Percentiles rank a stretch among this genome's conserved stretches.
phyloP scores from a whole-genome alignment of 2,797 vertebrate species.

The Arnoldichthys spilopterus region DNA sequence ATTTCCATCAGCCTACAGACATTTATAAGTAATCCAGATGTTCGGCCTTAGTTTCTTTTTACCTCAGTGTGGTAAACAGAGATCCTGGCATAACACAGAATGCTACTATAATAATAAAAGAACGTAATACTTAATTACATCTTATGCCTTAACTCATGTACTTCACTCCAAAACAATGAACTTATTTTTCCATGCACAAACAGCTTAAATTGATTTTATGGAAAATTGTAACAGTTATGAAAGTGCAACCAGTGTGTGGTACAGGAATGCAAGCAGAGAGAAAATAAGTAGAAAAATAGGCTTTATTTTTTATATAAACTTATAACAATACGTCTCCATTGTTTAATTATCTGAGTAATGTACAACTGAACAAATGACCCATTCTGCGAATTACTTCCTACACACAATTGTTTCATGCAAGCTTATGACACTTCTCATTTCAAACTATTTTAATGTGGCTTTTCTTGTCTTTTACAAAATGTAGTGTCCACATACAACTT shows the following conservation, averaged over 20 bases:
- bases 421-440: not conserved
- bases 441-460: not conserved
- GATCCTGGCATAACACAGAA: not conserved
- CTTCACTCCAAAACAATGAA: not conserved
- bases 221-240: not conserved
- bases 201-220: not conserved
- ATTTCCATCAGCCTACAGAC: not conserved
- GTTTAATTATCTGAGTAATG: not conserved
- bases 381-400: not conserved
- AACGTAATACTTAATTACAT: not conserved
- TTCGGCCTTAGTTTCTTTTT: not conserved
- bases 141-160: not conserved
- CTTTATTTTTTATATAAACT: slow-evolving; percentile 51
- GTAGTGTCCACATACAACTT: not conserved
- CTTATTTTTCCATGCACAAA: not conserved
- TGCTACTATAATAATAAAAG: not conserved
- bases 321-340: not conserved
- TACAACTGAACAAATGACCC: not conserved
- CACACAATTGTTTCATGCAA: not conserved
- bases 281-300: slow-evolving; percentile 44
- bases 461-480: not conserved
- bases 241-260: not conserved
- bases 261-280: not conserved
- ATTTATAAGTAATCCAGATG: slow-evolving; percentile 20
- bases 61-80: slow-evolving; percentile 1